These are phyloP conservation scores for Gymnocheta viridis DNA, from an alignment of 2,888 invertebrate species.

Conservation along the genomic window DNA sequence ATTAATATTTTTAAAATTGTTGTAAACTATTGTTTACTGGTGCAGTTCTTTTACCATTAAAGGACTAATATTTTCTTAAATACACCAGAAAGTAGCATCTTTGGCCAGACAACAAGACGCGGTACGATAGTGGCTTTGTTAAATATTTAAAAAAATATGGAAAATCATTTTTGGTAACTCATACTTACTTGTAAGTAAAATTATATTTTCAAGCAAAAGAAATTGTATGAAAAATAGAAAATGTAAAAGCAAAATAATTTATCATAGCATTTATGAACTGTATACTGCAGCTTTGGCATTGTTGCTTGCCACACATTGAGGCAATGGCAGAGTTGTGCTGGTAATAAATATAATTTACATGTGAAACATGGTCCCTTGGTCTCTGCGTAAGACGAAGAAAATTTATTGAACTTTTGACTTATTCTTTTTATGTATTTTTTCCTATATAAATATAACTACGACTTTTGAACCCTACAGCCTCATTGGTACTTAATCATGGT, in stretches of 20 bases:
- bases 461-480: slow-evolving; percentile 59
- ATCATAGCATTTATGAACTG: slow-evolving; percentile 60
- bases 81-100: background rate
- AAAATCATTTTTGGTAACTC: background rate
- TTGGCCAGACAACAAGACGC: slow-evolving; percentile 10
- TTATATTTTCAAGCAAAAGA: background rate
- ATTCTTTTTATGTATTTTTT: background rate
- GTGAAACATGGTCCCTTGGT: slow-evolving; percentile 35
- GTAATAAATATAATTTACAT: slow-evolving; percentile 63
- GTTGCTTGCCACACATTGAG: background rate
- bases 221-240: background rate
- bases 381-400: slow-evolving; percentile 48
- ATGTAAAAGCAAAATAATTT: slow-evolving; percentile 45
- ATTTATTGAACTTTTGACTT: slow-evolving; percentile 56
- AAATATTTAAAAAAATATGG: background rate
- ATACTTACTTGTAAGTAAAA: background rate
- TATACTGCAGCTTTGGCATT: background rate
- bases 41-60: slow-evolving; percentile 19
- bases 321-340: slow-evolving; percentile 34
- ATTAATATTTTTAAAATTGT: no score
- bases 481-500: slow-evolving; percentile 65
- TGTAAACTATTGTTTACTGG: background rate
- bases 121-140: background rate
- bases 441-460: slow-evolving; percentile 36
- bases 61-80: background rate